Evolutionary conservation across 2,888 invertebrate genomes (phyloP), one percentile per base, ranked within the genome.

Genomic region (Ptilodon capucinus): DNA sequence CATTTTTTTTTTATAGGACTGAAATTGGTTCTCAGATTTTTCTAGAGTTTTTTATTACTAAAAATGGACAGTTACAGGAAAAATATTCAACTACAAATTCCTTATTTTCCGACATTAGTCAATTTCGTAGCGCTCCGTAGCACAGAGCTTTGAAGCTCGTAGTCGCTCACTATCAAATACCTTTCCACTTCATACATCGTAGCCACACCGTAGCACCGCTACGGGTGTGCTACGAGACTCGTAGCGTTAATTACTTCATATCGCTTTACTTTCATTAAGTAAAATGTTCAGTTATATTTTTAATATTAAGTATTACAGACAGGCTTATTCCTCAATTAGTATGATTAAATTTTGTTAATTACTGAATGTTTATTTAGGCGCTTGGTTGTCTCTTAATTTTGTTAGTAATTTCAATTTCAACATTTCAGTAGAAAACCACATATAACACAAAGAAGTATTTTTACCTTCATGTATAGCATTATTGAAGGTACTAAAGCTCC

Each of bases 131-230:
- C 28, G n/a, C n/a, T 28, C n/a, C 5, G 28, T 28, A 28, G 28
- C 28, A 28, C n/a, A 1, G 28, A 28, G 28, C 28, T n/a, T 28
- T 28, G 28, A 28, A 36, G 35, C 35, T 16, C 35, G 35, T 36
- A 36, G 35, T 4, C 18, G 18, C 35, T 4, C 18, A 11, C 35
- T 34, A 28, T 21, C 44, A 18, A 45, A 39, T 40, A 41, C 23
- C n/a, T 28, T 40, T 34, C 38, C 45, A 19, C 23, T 48, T 14
- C 36, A 40, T 21, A 36, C 42, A 34, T 46, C 48, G 28, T 34
- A 21, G 21, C 11, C 11, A 45, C 44, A 36, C 34, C 46, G 45
- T 36, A 55, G 58, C 51, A 52, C 55, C 46, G 52, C 57, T 55
- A 55, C 51, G 43, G 16, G 30, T 19, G 16, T 4, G 38, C 47